phyloP scores from a whole-genome alignment of 2,888 invertebrate species.

The Netelia fuscicornis region DNA sequence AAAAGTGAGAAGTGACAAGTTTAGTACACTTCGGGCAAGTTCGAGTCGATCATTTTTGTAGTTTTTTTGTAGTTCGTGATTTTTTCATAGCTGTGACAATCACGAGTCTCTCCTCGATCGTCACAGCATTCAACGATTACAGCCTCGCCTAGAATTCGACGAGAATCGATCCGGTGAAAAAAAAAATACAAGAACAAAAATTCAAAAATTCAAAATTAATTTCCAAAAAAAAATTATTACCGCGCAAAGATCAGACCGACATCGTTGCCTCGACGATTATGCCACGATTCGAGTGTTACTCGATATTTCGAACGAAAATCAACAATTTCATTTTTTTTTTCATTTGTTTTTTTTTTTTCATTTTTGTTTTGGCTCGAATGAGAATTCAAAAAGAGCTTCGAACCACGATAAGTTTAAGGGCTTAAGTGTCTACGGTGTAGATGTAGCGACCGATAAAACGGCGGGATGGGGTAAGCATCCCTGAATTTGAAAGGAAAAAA shows the following conservation, averaged over 20 bases:
- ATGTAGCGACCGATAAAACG: slow-evolving; percentile 16
- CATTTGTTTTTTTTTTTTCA: neutral
- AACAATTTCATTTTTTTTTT: neutral
- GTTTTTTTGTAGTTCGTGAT: neutral
- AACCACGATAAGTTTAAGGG: slow-evolving; percentile 18
- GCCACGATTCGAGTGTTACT: neutral
- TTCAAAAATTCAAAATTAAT: neutral
- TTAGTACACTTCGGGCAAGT: slow-evolving; percentile 2
- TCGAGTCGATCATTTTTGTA: neutral
- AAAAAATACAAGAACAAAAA: too few species aligned
- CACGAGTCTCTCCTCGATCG: neutral
- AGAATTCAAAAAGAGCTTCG: slow-evolving; percentile 23
- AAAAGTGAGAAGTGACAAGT: neutral
- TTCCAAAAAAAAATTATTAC: neutral
- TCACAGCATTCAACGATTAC: neutral
- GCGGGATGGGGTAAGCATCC: slow-evolving; percentile 54
- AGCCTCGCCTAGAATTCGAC: neutral
- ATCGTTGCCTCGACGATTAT: neutral
- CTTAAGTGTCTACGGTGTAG: slow-evolving; percentile 2
- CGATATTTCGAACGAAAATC: too few species aligned
- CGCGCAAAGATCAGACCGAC: neutral
- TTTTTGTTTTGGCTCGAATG: neutral
- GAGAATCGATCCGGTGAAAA: too few species aligned
- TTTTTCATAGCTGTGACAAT: neutral
- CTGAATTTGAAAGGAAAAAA: slow-evolving; percentile 6